Percentiles rank a stretch among this genome's conserved stretches.
These are phyloP conservation scores for Leptinotarsa undecemlineata DNA, from an alignment of 1,140 invertebrate species.

Conservation along the genomic window DNA sequence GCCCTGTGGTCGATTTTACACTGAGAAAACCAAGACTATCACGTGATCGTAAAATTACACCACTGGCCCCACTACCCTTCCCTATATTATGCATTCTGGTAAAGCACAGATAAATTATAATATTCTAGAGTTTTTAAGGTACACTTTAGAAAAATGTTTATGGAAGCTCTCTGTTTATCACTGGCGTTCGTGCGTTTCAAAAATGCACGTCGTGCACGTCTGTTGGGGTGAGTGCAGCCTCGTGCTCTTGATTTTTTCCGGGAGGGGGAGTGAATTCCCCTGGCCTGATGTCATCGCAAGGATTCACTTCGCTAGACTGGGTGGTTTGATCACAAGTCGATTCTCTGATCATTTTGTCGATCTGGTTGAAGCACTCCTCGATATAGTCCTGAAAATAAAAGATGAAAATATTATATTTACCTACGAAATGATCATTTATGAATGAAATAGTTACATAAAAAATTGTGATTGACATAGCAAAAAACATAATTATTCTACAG, in stretches of 20 bases:
- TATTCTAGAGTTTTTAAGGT: slow-evolving; percentile 26
- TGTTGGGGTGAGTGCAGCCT: slow-evolving; percentile 78
- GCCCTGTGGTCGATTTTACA: too few species aligned
- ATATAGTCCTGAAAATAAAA: slow-evolving; percentile 44
- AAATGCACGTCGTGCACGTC: slow-evolving; percentile 78
- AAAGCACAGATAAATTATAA: slow-evolving; percentile 21
- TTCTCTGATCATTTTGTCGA: slow-evolving; percentile 50
- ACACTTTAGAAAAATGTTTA: slow-evolving; percentile 24
- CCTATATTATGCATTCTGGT: slow-evolving; percentile 6
- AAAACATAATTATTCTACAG: too few species aligned
- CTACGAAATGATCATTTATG: too few species aligned
- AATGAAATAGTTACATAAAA: too few species aligned
- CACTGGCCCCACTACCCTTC: too few species aligned
- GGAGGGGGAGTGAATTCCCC: slow-evolving; percentile 67
- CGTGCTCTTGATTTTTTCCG: slow-evolving; percentile 64
- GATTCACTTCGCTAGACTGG: slow-evolving; percentile 22
- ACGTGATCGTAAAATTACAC: too few species aligned
- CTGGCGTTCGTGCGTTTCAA: slow-evolving; percentile 50
- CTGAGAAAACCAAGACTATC: too few species aligned
- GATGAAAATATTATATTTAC: not conserved
- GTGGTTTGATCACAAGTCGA: slow-evolving; percentile 39
- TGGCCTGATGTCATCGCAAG: slow-evolving; percentile 57
- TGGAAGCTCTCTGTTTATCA: slow-evolving; percentile 32
- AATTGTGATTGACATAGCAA: too few species aligned
- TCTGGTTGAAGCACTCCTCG: slow-evolving; percentile 37